Evolutionary conservation across 2,888 invertebrate genomes (phyloP).

Genomic region (Bedellia somnulentella): DNA sequence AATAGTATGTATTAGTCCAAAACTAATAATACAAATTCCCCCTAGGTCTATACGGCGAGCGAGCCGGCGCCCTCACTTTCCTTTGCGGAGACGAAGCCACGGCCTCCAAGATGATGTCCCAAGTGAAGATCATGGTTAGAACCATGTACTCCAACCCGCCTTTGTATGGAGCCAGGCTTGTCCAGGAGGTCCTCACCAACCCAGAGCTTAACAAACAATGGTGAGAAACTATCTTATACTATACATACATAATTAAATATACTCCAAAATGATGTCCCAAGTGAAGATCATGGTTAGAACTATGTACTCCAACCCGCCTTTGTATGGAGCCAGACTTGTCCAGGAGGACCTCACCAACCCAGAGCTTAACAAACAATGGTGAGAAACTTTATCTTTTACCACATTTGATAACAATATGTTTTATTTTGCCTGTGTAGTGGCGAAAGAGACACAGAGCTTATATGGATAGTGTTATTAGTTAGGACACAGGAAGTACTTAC

Average conservation of each 20-base stretch:
- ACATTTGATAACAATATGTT: no score
- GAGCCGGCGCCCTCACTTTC: slow-evolving; percentile 88
- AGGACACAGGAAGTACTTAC: no score
- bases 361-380: slow-evolving; percentile 75
- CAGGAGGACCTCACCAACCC: slow-evolving; percentile 77
- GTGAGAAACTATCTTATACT: slow-evolving; percentile 53
- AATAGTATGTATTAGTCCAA: no score
- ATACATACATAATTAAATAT: no score
- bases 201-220: slow-evolving; percentile 71
- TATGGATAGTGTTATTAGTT: no score
- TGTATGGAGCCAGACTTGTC: slow-evolving; percentile 90
- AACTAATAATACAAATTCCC: no score
- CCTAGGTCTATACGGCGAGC: slow-evolving; percentile 79
- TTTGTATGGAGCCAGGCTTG: slow-evolving; percentile 89
- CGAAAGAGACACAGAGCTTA: no score
- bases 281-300: slow-evolving; percentile 93
- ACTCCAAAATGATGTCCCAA: slow-evolving; percentile 86
- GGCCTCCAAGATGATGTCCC: slow-evolving; percentile 84
- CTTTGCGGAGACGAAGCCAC: slow-evolving; percentile 76
- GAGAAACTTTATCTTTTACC: no score
- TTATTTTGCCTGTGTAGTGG: no score
- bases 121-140: slow-evolving; percentile 92
- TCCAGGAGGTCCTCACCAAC: slow-evolving; percentile 78
- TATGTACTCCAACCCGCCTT: slow-evolving; percentile 96
- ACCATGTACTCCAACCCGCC: slow-evolving; percentile 98